Evolutionary conservation across 2,113 vertebrate species (phyloP), one percentile per base, ranked within the genome.

Genomic region (Caloenas nicobarica): DNA sequence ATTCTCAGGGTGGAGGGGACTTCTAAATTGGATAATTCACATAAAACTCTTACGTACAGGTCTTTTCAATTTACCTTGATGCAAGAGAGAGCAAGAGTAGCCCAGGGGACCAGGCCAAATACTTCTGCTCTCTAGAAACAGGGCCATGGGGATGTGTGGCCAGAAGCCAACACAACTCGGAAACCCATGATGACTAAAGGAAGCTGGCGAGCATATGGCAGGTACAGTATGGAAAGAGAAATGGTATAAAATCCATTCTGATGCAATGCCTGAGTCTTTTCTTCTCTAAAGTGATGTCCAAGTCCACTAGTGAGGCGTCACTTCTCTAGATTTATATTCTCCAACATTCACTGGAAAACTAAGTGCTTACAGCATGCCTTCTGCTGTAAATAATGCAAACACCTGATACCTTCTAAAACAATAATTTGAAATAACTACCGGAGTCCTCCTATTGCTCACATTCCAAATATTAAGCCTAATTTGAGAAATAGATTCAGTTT

Each of bases 1-100:
- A 50, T 3, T 60, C 16, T 29, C 21, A 44, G 0, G 0, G 12
- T 38, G 5, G 17, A 89, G 11, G 13, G 7, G 17, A 19, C 10
- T 92, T 81, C 69, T 84, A 11, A 91, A 62, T 1, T 3, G 25
- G n/a, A 1, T 28, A 62, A 50, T 18, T 51, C 19, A 81, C 56
- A 60, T 5, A 56, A 66, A 94, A 71, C 9, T 66, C n/a, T 51
- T 46, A 71, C 17, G 38, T 62, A 50, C 8, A 14, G 11, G 24
- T 64, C 57, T 68, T 91, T 46, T 42, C 21, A 69, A 53, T 93
- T 72, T 58, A 56, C 33, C 8, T 50, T 42, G 56, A 74, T 38
- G 81, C 3, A 25, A 70, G 36, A 51, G n/a, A 89, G 23, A 66
- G 19, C 53, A 82, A 26, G 8, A 34, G 14, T 13, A 62, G 60